Evolutionary conservation across 2,888 invertebrate species (phyloP).

Genomic region (Kuschelorhynchus macadamiae): DNA sequence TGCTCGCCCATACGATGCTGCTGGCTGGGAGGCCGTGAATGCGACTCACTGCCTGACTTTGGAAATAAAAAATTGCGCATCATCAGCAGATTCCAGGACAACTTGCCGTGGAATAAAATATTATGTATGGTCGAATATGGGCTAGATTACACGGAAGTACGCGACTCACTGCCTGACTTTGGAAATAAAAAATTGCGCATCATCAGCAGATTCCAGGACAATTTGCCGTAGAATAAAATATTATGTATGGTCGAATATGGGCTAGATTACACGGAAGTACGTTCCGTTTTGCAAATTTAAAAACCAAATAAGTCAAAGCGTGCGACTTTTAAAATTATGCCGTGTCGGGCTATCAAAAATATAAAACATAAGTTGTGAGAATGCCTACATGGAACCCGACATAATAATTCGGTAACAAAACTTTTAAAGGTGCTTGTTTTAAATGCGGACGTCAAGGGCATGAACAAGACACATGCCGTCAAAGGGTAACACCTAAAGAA

Average conservation of each 20-base stretch:
- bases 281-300: conserved; percentile 29
- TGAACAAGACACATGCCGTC: background rate
- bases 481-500: too few species aligned
- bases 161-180: too few species aligned
- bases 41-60: conserved; percentile 41
- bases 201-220: too few species aligned
- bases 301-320: conserved; percentile 31
- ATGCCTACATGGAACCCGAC: too few species aligned
- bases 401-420: background rate
- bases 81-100: too few species aligned
- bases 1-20: conserved; percentile 50
- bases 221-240: conserved; percentile 27
- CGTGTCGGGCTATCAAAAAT: conserved; percentile 3
- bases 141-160: too few species aligned
- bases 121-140: too few species aligned
- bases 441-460: conserved; percentile 35
- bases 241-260: conserved; percentile 44
- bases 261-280: conserved; percentile 19
- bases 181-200: too few species aligned
- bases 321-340: conserved; percentile 43
- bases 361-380: background rate
- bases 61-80: too few species aligned
- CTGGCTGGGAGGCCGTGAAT: conserved; percentile 30
- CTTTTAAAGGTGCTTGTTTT: conserved; percentile 28
- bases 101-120: too few species aligned